Evolutionary conservation across 2,797 vertebrate genomes (phyloP), one percentile per base, ranked within the genome.

Genomic region (Mormyrus proboscirostris): DNA sequence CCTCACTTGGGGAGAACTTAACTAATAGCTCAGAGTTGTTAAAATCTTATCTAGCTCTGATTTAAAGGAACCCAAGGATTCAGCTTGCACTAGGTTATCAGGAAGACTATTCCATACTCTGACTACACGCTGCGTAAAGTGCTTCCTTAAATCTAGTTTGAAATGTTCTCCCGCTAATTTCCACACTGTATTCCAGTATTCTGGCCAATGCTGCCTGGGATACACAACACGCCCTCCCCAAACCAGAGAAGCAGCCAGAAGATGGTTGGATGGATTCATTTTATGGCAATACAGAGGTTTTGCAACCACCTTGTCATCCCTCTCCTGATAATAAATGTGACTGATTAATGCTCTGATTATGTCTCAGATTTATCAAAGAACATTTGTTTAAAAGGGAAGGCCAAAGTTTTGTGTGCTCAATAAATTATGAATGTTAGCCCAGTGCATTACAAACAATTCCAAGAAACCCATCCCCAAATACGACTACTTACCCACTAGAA

Each of bases 341-440:
- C 22, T 62, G 59, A 62, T 69, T 33, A 69, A 69, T 69, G 62
- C 2, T 57, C 55, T 57, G 5, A 59, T 59, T 33, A 33, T 33
- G 10, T 14, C 10, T 65, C 9, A 65, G 8, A 65, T 65, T 65
- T 65, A 65, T 65, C 65, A 69, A 10, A 14, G 65, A 55, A 79
- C 91, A 91, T 91, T 84, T 90, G 69, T 22, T 33, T 57, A 76
- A 38, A 49, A 5, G 10, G 85, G 92, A 92, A 91, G 93, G 4
- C 92, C 91, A 90, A 89, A 49, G n/a, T 12, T 55, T 59, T 10
- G 55, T 88, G 90, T 87, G 91, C 87, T 91, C 89, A 91, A 92
- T 89, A 86, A 84, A 29, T 41, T 69, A 69, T 69, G 10, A 33
- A 33, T 69, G 65, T 33, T 33, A 33, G 65, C 25, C 65, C 10